phyloP scores from a whole-genome alignment of 2,113 vertebrate species.

The Holacanthus passer region DNA sequence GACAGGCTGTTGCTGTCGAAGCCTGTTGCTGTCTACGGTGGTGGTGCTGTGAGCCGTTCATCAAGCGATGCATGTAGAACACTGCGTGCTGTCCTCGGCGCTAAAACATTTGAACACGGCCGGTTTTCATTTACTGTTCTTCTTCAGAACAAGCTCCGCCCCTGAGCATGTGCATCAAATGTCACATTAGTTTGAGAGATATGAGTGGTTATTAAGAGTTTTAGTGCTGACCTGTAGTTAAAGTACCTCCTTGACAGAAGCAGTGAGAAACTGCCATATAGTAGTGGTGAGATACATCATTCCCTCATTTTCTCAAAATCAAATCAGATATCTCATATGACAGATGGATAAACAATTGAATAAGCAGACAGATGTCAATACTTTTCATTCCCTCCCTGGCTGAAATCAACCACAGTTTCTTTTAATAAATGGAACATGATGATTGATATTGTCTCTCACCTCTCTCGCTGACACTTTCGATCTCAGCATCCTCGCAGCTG shows the following conservation, averaged over 20 bases:
- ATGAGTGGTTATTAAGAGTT: neutral
- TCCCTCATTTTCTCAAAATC: neutral
- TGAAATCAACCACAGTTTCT: neutral
- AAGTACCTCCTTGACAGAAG: neutral
- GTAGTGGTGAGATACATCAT: neutral
- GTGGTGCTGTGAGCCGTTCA: too few species aligned
- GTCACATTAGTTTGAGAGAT: neutral
- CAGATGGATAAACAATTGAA: constrained; percentile 30
- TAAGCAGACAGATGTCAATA: constrained; percentile 26
- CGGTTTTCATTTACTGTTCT: too few species aligned
- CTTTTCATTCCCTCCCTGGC: too few species aligned
- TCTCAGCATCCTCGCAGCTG: constrained; percentile 98
- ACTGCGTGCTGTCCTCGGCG: too few species aligned
- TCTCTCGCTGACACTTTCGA: constrained; percentile 97
- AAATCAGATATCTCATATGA: constrained; percentile 4
- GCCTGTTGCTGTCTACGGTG: too few species aligned
- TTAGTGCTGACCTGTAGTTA: neutral
- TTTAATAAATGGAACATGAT: neutral
- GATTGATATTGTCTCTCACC: constrained; percentile 83
- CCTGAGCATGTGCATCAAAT: neutral
- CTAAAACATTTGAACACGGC: too few species aligned
- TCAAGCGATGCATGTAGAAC: too few species aligned
- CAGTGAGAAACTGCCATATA: constrained; percentile 6
- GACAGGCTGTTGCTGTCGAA: too few species aligned
- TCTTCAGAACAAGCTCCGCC: too few species aligned